phyloP scores from a whole-genome alignment of 2,797 vertebrate species.

The Epinephelus awoara region DNA sequence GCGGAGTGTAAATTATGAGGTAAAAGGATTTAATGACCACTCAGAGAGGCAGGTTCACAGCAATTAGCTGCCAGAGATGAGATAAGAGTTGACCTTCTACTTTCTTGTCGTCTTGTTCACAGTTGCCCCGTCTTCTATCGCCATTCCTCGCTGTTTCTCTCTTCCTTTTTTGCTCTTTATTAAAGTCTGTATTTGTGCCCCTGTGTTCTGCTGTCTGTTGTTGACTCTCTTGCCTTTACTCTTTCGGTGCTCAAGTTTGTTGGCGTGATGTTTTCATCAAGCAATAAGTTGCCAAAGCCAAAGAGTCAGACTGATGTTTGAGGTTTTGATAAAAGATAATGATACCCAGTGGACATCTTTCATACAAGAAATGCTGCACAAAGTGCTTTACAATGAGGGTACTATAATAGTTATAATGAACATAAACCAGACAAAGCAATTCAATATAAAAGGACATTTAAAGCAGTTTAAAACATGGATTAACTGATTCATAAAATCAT shows the following conservation, averaged over 20 bases:
- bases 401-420: no score
- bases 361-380: no score
- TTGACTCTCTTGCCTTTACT: not conserved
- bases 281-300: no score
- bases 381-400: no score
- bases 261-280: no score
- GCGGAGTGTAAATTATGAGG: constrained; percentile 43
- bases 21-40: constrained; percentile 70
- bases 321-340: no score
- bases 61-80: constrained; percentile 62
- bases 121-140: not conserved
- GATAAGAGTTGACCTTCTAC: constrained; percentile 54
- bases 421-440: no score
- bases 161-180: not conserved
- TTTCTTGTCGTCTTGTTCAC: constrained; percentile 17
- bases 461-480: no score
- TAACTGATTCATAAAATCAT: no score
- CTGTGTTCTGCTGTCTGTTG: not conserved
- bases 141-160: not conserved
- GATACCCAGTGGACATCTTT: no score
- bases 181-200: accelerated
- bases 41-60: constrained; percentile 49
- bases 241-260: not conserved
- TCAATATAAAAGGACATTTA: no score
- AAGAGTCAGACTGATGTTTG: no score